Conservation (phyloP, 92 coral and sea anemone genomes). For the Meandrina meandrites region DNA sequence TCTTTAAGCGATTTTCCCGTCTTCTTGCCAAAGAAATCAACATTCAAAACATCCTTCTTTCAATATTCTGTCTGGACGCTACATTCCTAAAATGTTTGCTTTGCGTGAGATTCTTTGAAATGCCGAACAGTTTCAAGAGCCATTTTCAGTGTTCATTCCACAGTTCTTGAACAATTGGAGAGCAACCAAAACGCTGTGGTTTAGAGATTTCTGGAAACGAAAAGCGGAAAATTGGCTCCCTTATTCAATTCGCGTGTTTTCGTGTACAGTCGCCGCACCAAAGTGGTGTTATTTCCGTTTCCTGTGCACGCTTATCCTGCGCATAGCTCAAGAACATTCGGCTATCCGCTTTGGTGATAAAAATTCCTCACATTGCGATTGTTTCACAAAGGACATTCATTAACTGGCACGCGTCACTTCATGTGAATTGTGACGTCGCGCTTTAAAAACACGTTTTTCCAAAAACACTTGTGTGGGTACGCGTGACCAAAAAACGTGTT, state of each 20-base stretch:
- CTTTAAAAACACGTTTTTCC: too few species aligned
- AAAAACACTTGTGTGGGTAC: too few species aligned
- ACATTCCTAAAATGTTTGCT: conserved; percentile 20
- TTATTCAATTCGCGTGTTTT: background rate
- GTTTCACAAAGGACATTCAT: background rate
- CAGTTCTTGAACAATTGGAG: background rate
- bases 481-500: background rate
- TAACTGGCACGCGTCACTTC: background rate
- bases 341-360: background rate
- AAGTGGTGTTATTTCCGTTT: conserved; percentile 16
- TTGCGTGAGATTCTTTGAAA: conserved; percentile 15
- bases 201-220: background rate
- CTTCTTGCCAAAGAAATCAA: background rate
- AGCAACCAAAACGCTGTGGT: background rate
- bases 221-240: background rate
- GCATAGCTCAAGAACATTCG: background rate
- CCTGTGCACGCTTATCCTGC: background rate
- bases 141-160: background rate
- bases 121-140: background rate
- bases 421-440: too few species aligned
- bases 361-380: background rate
- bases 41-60: background rate
- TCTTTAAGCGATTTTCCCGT: background rate
- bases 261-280: background rate
- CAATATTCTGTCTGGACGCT: background rate